Evolutionary conservation across 2,113 vertebrate species (phyloP), one percentile per base, ranked within the genome.

Genomic region (Sciurus niger): DNA sequence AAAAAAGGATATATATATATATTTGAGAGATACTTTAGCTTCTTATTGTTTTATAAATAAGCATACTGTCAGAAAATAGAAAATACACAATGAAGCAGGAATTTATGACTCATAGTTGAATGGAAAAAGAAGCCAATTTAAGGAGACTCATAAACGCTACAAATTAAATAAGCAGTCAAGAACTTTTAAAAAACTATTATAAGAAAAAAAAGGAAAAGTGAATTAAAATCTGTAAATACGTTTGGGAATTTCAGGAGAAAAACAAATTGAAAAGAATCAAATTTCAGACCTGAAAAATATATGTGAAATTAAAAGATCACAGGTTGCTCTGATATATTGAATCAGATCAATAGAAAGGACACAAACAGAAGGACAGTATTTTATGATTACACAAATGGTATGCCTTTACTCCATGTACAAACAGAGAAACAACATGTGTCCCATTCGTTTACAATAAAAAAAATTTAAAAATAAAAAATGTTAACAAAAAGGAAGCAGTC

Each of bases 251-350:
- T 58, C 30, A 72, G 30, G 37, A 92, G 68, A 63, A 22, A 83
- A n/a, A 58, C 2, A 91, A 91, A 82, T n/a, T 80, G 82, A 82
- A 82, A 91, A 24, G n/a, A 70, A 82, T 18, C 65, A 60, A 82
- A 83, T 60, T 83, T 6, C 16, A 55, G 77, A 80, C 70, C n/a
- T 53, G 7, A 55, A 65, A 68, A 79, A 70, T 40, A 32, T 55
- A 70, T 70, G n/a, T 60, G 67, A 72, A 82, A 46, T 68, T 32
- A 72, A 43, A 74, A 73, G 14, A 48, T 83, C 3, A 46, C 12
- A 17, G n/a, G 8, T 55, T 32, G 12, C 30, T 58, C 58, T 46
- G n/a, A 48, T 17, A 32, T 72, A 72, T 82, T 83, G 65, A 25
- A 92, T 92, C 22, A 84, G 5, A 8, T 60, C 22, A 55, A 17